Conservation (phyloP, 1,140 invertebrate genomes). For the Carposina sasakii region DNA sequence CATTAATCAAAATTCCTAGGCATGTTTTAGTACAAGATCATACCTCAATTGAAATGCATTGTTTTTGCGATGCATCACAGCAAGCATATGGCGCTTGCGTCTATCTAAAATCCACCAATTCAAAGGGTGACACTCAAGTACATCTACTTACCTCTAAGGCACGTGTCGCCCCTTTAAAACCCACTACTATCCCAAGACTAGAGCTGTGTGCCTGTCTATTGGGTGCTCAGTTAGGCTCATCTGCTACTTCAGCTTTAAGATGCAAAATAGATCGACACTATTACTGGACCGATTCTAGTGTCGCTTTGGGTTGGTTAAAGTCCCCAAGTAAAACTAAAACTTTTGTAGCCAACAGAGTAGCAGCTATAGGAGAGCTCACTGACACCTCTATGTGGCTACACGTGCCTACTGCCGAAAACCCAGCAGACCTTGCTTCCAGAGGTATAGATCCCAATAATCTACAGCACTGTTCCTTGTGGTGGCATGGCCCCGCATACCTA, state of each 20-base stretch:
- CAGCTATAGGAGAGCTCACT: conserved; percentile 36
- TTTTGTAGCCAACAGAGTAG: conserved; percentile 52
- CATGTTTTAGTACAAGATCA: conserved; percentile 17
- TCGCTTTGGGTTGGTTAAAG: conserved; percentile 49
- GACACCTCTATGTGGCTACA: conserved; percentile 28
- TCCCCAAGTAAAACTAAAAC: conserved; percentile 34
- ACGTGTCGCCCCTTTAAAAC: too few relatives aligned
- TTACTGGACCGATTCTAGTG: conserved; percentile 45
- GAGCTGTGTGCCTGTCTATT: too few relatives aligned
- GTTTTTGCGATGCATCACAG: conserved; percentile 26
- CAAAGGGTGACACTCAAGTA: too few relatives aligned
- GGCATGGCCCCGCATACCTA: conserved; percentile 22
- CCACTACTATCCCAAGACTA: too few relatives aligned
- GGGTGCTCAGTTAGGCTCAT: conserved; percentile 9
- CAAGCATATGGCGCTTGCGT: too few relatives aligned
- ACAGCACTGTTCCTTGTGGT: conserved; percentile 14
- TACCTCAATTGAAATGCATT: conserved; percentile 20
- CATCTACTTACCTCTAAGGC: too few relatives aligned
- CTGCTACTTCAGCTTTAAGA: conserved; percentile 1
- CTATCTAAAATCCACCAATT: too few relatives aligned
- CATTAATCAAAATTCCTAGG: conserved; percentile 12
- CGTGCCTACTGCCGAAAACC: conserved; percentile 39
- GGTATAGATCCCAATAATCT: conserved; percentile 29
- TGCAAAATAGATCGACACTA: conserved; percentile 1
- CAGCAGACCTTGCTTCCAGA: conserved; percentile 44